A percentile compares a stretch with the other conserved stretches of the same genome.
phyloP scores from a whole-genome alignment of 2,888 invertebrate species.

The Pammene fasciana region DNA sequence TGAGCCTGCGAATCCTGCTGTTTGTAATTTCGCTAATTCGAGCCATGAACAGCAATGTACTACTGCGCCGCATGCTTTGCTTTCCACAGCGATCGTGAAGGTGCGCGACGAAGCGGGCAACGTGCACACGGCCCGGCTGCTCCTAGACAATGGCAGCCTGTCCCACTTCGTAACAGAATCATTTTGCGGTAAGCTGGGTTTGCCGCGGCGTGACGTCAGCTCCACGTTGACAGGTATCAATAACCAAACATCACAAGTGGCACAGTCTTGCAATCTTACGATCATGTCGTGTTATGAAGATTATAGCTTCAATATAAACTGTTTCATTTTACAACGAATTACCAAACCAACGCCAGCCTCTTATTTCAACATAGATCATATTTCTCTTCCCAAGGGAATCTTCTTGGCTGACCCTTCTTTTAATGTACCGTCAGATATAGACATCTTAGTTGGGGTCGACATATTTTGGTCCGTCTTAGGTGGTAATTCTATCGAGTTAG shows the following conservation, averaged over 20 bases:
- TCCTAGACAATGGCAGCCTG: no score
- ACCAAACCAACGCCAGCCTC: not conserved
- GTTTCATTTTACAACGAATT: not conserved
- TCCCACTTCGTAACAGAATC: no score
- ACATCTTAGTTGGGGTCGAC: constrained; percentile 46
- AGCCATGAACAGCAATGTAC: constrained; percentile 13
- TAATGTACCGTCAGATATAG: constrained; percentile 44
- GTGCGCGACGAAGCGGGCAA: constrained; percentile 38
- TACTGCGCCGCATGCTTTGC: constrained; percentile 37
- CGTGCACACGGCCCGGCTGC: no score
- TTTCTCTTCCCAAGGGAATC: constrained; percentile 44
- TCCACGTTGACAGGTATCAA: constrained; percentile 6
- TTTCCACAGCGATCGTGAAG: constrained; percentile 47
- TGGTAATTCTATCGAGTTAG: constrained; percentile 42
- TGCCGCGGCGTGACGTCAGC: no score
- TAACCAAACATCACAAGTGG: not conserved
- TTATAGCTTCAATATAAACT: not conserved
- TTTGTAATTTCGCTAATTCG: not conserved
- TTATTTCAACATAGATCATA: constrained; percentile 35
- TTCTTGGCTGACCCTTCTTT: constrained; percentile 46
- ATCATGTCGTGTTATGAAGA: constrained; percentile 33
- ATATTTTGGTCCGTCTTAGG: constrained; percentile 45
- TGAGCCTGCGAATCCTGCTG: not conserved
- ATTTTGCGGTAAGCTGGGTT: no score
- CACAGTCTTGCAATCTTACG: constrained; percentile 25